phyloP scores from a whole-genome alignment of 2,888 invertebrate genomes.

The Arenicola marina region DNA sequence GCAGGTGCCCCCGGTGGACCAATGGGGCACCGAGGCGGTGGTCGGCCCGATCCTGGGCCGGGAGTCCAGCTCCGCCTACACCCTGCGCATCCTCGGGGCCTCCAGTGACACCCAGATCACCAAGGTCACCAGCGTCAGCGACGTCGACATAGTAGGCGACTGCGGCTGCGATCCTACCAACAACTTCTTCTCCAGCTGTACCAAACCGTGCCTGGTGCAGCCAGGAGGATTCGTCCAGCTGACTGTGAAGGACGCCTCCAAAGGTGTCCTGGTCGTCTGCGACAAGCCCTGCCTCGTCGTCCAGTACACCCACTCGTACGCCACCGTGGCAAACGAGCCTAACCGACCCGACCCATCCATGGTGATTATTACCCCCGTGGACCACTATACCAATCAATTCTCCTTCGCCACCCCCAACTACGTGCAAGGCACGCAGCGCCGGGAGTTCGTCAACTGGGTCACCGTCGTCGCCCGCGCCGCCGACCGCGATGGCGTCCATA shows the following conservation, averaged over 20 bases:
- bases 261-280: constrained; percentile 15
- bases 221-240: constrained; percentile 29
- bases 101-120: too few species aligned
- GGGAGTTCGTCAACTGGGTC: too few species aligned
- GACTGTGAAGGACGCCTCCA: constrained; percentile 26
- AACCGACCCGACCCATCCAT: constrained; percentile 10
- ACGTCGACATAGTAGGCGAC: constrained; percentile 1
- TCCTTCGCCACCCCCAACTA: constrained; percentile 13
- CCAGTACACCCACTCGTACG: constrained; percentile 10
- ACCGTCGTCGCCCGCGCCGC: too few species aligned
- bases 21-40: constrained; percentile 8
- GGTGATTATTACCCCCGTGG: constrained; percentile 4
- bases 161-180: too few species aligned
- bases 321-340: neutral
- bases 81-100: too few species aligned
- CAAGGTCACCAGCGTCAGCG: too few species aligned
- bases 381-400: constrained; percentile 4
- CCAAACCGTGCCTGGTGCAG: neutral
- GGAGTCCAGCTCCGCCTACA: constrained; percentile 4
- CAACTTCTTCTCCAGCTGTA: neutral
- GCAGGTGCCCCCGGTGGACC: constrained; percentile 9
- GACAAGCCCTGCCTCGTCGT: constrained; percentile 2
- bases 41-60: constrained; percentile 13
- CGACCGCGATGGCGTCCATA: too few species aligned
- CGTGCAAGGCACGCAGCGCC: too few species aligned